Conservation (phyloP, 1,140 invertebrate species). For the Fopius arisanus region DNA sequence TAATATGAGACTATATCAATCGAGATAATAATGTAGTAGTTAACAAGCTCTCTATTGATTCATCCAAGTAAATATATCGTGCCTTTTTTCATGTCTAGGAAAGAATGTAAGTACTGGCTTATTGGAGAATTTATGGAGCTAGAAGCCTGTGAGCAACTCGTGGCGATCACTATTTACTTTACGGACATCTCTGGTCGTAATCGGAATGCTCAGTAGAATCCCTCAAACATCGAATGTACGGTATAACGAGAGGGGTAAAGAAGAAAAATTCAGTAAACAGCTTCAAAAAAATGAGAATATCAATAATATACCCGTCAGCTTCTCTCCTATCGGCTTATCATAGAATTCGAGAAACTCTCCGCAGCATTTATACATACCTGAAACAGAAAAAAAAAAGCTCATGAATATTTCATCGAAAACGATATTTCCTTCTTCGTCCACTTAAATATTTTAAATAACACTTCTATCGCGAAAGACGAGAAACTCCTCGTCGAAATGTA, state of each 20-base stretch:
- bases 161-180: background rate
- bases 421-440: background rate
- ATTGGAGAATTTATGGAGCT: too few relatives aligned
- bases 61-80: too few relatives aligned
- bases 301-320: background rate
- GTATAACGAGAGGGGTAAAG: background rate
- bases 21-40: too few relatives aligned
- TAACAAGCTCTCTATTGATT: too few relatives aligned
- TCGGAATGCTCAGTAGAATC: background rate
- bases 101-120: too few relatives aligned
- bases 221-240: background rate
- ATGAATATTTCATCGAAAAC: background rate
- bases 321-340: background rate
- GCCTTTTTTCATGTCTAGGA: too few relatives aligned
- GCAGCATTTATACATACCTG: conserved; percentile 27
- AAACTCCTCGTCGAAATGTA: background rate
- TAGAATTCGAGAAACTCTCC: background rate
- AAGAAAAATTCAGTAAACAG: background rate
- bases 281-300: background rate
- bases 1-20: too few relatives aligned
- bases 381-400: conserved; percentile 34
- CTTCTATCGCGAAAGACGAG: background rate
- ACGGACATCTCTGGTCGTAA: background rate
- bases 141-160: background rate
- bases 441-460: background rate